A percentile compares a stretch with the other conserved stretches of the same genome.
phyloP scores from a whole-genome alignment of 2,797 vertebrate species.

The Artibeus lituratus region DNA sequence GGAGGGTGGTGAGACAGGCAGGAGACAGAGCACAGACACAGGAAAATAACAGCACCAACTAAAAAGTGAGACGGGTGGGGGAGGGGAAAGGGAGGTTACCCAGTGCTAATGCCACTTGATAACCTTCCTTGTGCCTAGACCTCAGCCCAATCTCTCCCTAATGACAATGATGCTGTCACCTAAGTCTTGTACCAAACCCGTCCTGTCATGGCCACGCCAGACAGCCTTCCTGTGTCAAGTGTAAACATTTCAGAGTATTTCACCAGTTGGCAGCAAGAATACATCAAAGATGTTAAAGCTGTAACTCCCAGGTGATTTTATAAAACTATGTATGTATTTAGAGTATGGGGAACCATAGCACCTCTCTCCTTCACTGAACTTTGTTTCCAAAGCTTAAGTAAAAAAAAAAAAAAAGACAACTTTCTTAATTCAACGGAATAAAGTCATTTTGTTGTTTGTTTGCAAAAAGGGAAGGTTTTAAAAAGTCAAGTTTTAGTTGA shows the following conservation, averaged over 20 bases:
- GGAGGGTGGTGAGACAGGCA: not conserved
- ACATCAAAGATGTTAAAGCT: not conserved
- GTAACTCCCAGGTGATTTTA: not conserved
- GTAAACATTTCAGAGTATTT: not conserved
- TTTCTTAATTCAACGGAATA: not conserved
- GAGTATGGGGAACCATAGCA: not conserved
- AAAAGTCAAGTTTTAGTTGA: not conserved
- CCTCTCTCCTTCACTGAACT: not conserved
- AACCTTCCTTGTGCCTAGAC: not conserved
- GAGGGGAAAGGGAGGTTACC: not conserved
- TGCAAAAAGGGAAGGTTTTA: not conserved
- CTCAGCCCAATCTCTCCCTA: not conserved
- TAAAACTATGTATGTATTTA: not conserved
- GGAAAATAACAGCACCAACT: not conserved
- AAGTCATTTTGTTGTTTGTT: slow-evolving; percentile 5
- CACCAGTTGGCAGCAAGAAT: too few relatives aligned
- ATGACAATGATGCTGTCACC: not conserved
- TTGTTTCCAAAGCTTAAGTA: not conserved
- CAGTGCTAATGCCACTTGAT: not conserved
- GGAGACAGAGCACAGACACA: not conserved
- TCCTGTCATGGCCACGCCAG: not conserved
- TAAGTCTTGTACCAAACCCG: not conserved
- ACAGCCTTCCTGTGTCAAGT: not conserved
- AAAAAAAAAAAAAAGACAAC: not conserved
- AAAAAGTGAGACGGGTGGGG: not conserved